Evolutionary conservation across 2,797 vertebrate genomes (phyloP).

Genomic region (Takifugu rubripes): DNA sequence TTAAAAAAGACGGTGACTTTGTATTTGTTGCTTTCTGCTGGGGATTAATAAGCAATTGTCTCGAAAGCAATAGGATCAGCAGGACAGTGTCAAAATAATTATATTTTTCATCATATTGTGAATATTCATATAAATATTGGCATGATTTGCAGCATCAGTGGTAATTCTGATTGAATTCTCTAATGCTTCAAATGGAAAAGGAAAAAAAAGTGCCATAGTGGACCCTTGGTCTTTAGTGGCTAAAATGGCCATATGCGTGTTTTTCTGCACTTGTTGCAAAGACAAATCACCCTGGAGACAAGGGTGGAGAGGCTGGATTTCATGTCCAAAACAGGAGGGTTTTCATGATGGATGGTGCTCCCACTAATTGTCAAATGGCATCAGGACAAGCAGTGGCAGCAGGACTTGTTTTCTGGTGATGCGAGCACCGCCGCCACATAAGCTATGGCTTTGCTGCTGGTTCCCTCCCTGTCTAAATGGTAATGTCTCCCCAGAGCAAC

Average conservation of each 20-base stretch:
- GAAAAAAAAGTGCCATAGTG: too few relatives aligned
- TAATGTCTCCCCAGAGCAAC: slow-evolving; percentile 63
- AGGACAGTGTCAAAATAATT: too few relatives aligned
- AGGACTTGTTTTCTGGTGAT: slow-evolving; percentile 20
- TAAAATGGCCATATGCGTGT: slow-evolving; percentile 4
- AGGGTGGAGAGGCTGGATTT: slow-evolving; percentile 32
- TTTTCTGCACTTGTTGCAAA: slow-evolving; percentile 10
- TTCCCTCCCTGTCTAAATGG: slow-evolving; percentile 67
- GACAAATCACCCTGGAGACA: slow-evolving; percentile 27
- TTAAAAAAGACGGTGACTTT: too few relatives aligned
- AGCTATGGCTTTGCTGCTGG: slow-evolving; percentile 49
- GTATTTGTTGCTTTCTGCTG: too few relatives aligned
- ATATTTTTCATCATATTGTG: too few relatives aligned
- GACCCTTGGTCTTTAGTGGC: slow-evolving; percentile 4
- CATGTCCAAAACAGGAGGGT: slow-evolving; percentile 33
- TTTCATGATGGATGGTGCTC: slow-evolving; percentile 55
- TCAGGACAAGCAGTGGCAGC: slow-evolving; percentile 32
- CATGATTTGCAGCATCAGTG: too few relatives aligned
- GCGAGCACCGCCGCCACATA: slow-evolving; percentile 29
- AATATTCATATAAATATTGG: too few relatives aligned
- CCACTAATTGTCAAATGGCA: slow-evolving; percentile 57
- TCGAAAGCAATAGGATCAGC: too few relatives aligned
- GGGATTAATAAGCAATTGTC: too few relatives aligned
- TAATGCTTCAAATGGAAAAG: too few relatives aligned
- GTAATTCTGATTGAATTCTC: too few relatives aligned